These are phyloP conservation scores for Hesperophylax magnus DNA, from an alignment of 1,140 invertebrate genomes.

Conservation along the genomic window DNA sequence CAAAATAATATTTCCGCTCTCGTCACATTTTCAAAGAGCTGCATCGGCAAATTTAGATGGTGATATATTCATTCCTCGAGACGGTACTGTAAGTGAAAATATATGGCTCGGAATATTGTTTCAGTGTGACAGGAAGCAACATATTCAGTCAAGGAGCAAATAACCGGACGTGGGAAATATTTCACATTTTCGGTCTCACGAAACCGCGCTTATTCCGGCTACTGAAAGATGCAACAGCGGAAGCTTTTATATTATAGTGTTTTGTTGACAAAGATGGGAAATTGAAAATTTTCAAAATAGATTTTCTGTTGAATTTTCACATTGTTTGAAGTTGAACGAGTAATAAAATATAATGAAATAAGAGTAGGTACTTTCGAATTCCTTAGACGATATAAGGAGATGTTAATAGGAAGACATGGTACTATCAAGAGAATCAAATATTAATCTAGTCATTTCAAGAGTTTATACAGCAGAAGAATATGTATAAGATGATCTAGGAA, in stretches of 20 bases:
- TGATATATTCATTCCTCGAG: slow-evolving; percentile 1
- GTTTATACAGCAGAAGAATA: too few species aligned
- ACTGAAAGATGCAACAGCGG: neutral
- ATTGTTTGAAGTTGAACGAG: too few species aligned
- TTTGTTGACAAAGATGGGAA: neutral
- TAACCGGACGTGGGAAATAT: slow-evolving; percentile 26
- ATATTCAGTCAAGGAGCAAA: slow-evolving; percentile 19
- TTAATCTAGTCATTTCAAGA: too few species aligned
- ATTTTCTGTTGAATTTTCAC: too few species aligned
- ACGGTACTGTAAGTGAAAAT: slow-evolving; percentile 22
- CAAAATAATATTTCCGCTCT: neutral
- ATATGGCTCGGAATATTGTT: slow-evolving; percentile 37
- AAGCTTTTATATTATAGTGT: neutral
- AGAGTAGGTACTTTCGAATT: too few species aligned
- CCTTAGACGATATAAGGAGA: too few species aligned
- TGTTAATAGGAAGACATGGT: too few species aligned
- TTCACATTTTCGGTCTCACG: neutral
- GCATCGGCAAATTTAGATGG: neutral
- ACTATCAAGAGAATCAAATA: too few species aligned
- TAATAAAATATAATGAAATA: too few species aligned
- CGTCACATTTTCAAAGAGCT: neutral
- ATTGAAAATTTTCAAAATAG: too few species aligned
- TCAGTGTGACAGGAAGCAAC: slow-evolving; percentile 22
- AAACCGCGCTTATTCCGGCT: neutral
- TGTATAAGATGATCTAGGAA: too few species aligned